A percentile compares a stretch with the other conserved stretches of the same genome.
phyloP scores from a whole-genome alignment of 2,797 vertebrate species.

The Acipenser oxyrinchus region DNA sequence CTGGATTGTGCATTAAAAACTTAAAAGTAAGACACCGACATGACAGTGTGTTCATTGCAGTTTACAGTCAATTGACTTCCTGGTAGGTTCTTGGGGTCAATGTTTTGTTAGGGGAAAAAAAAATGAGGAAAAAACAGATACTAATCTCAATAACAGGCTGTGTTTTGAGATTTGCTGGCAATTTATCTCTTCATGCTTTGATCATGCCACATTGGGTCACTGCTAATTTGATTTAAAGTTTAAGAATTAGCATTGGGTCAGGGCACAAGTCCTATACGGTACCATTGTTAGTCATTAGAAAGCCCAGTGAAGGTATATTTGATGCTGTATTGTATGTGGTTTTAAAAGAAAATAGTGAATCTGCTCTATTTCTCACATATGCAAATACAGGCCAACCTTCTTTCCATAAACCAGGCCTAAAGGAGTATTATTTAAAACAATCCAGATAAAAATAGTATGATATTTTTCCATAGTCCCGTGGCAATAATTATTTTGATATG shows the following conservation, averaged over 20 bases:
- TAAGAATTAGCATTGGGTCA: neutral
- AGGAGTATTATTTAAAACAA: too few relatives aligned
- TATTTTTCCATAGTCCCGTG: too few relatives aligned
- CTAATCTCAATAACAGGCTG: conserved; percentile 1
- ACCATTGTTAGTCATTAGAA: neutral
- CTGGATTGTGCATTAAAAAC: neutral
- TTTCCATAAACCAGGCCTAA: too few relatives aligned
- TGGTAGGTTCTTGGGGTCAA: conserved; percentile 21
- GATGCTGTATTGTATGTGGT: too few relatives aligned
- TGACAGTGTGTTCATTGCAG: neutral
- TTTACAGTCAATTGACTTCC: conserved; percentile 48
- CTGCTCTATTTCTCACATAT: too few relatives aligned
- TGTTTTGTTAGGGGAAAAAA: conserved; percentile 23
- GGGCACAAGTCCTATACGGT: neutral
- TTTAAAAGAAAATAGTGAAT: too few relatives aligned
- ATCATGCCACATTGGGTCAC: neutral
- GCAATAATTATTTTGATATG: too few relatives aligned
- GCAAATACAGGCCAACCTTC: too few relatives aligned
- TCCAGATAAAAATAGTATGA: too few relatives aligned
- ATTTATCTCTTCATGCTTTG: conserved; percentile 2
- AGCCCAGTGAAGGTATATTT: too few relatives aligned
- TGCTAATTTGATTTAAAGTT: conserved; percentile 2
- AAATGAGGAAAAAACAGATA: conserved; percentile 9
- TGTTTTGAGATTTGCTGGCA: neutral
- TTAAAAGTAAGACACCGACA: neutral